Evolutionary conservation across 2,888 invertebrate species (phyloP).

Genomic region (Neelides folsomi): DNA sequence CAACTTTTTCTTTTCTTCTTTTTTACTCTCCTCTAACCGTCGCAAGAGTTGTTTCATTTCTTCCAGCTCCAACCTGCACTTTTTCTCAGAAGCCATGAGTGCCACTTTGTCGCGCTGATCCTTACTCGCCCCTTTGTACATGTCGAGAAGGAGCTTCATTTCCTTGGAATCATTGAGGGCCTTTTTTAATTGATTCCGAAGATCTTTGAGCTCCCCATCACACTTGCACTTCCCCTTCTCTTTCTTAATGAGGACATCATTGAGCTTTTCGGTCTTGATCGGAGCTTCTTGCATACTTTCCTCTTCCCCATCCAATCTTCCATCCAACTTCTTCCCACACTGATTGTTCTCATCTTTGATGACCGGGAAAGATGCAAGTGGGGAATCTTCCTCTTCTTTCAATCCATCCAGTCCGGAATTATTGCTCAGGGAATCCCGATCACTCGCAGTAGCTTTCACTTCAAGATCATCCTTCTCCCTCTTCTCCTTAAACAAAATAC

Average conservation of each 20-base stretch:
- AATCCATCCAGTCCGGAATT: constrained; percentile 19
- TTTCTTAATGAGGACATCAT: constrained; percentile 34
- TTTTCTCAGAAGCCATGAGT: constrained; percentile 87
- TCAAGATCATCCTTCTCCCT: constrained; percentile 26
- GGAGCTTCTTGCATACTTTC: constrained; percentile 34
- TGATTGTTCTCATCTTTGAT: constrained; percentile 18
- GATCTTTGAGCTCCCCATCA: constrained; percentile 46
- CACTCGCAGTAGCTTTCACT: constrained; percentile 16
- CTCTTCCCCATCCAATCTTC: constrained; percentile 17
- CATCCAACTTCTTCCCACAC: constrained; percentile 13
- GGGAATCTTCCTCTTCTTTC: constrained; percentile 27
- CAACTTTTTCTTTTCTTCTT: constrained; percentile 75
- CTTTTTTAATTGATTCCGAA: constrained; percentile 44
- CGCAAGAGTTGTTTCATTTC: constrained; percentile 73
- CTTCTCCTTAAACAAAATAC: constrained; percentile 6
- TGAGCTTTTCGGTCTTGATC: constrained; percentile 26
- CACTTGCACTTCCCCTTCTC: constrained; percentile 41
- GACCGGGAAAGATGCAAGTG: constrained; percentile 21
- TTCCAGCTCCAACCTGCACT: constrained; percentile 75
- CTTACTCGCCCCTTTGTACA: constrained; percentile 95
- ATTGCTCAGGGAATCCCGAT: constrained; percentile 18
- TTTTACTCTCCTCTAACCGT: constrained; percentile 76
- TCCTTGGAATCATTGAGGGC: constrained; percentile 87
- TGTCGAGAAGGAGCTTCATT: constrained; percentile 81
- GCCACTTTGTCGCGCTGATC: constrained; percentile 93